Conservation (phyloP, 2,888 invertebrate genomes). For the Thymelicus sylvestris region DNA sequence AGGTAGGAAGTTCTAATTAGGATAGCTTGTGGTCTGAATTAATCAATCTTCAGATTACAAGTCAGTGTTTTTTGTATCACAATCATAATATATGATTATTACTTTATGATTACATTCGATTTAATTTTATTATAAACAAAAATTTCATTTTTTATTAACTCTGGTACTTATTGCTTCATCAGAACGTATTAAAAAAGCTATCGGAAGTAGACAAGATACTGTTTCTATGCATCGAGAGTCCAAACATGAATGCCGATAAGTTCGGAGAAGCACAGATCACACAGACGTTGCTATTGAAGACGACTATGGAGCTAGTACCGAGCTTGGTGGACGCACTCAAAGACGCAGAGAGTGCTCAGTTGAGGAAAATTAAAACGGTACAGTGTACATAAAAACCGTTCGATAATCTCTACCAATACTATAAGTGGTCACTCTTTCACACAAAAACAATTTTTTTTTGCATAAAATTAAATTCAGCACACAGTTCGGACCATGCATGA, state of each 20-base stretch:
- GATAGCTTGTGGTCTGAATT: no score
- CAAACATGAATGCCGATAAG: conserved; percentile 78
- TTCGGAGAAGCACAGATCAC: conserved; percentile 91
- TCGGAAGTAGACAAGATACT: conserved; percentile 92
- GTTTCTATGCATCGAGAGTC: conserved; percentile 76
- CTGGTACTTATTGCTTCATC: conserved; percentile 1
- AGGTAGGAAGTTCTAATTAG: conserved; percentile 66
- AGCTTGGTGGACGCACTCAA: conserved; percentile 85
- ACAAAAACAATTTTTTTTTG: no score
- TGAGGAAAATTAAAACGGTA: conserved; percentile 86
- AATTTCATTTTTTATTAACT: not conserved
- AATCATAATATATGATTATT: no score
- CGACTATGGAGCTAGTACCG: conserved; percentile 89
- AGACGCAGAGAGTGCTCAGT: conserved; percentile 78
- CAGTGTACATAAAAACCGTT: no score
- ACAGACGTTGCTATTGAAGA: conserved; percentile 90
- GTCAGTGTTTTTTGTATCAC: no score
- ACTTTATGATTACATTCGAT: no score
- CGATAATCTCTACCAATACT: no score
- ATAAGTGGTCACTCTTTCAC: no score
- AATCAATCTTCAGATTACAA: no score
- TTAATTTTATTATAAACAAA: not conserved
- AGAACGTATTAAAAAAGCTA: conserved; percentile 88
- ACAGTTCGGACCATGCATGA: no score
- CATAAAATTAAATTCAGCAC: no score